Conservation (phyloP, 1,140 invertebrate genomes). For the Oncopodura yosiiana region DNA sequence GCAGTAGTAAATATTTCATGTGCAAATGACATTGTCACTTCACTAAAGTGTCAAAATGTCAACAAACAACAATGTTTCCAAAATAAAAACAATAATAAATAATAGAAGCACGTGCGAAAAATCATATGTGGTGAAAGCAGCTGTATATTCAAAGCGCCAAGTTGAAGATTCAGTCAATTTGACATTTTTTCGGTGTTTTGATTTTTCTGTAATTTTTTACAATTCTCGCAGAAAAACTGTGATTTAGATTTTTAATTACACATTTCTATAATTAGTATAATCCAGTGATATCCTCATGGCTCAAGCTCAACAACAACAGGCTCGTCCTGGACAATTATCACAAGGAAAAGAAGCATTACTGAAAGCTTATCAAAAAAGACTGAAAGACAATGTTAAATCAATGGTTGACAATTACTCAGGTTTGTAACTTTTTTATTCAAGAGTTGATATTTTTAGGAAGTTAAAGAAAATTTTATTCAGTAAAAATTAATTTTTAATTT, state of each 20-base stretch:
- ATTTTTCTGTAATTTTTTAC: too few species aligned
- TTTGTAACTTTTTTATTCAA: too few species aligned
- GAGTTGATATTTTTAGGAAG: too few species aligned
- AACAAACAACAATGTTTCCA: background rate
- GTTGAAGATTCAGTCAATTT: too few species aligned
- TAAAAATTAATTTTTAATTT: too few species aligned
- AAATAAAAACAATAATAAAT: background rate
- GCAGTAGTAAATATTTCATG: constrained; percentile 43
- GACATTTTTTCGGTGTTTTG: too few species aligned
- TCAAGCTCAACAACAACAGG: constrained; percentile 18
- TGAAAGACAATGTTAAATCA: constrained; percentile 92
- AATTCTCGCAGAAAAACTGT: too few species aligned
- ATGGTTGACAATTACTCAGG: constrained; percentile 95
- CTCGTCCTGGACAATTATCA: constrained; percentile 51
- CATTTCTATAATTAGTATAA: background rate
- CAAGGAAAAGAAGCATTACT: constrained; percentile 88
- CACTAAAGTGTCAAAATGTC: background rate
- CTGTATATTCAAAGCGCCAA: too few species aligned
- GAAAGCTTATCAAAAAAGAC: constrained; percentile 80
- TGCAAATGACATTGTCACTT: background rate
- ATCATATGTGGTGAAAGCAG: too few species aligned
- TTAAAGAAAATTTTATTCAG: too few species aligned
- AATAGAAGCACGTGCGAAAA: too few species aligned
- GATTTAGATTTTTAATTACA: background rate
- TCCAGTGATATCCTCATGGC: background rate